phyloP scores from a whole-genome alignment of 2,113 vertebrate genomes.

The Mesoclemmys tuberculata region DNA sequence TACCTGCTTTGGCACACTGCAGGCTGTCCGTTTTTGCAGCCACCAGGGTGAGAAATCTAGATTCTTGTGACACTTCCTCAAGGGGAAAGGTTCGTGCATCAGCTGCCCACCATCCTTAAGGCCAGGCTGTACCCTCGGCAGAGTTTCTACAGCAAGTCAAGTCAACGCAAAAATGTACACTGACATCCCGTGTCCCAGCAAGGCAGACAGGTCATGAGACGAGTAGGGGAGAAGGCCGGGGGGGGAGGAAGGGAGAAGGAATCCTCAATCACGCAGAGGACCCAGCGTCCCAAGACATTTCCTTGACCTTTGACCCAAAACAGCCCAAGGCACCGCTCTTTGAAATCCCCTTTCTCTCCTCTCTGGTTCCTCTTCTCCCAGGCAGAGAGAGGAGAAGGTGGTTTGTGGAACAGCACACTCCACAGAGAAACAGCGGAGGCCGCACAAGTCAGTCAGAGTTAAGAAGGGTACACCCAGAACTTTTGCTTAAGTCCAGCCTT shows the following conservation, averaged over 20 bases:
- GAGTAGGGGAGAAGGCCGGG: conserved; percentile 57
- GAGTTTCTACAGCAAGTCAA: conserved; percentile 56
- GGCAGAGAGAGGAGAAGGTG: conserved; percentile 59
- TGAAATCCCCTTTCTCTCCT: conserved; percentile 71
- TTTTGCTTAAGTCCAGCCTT: conserved; percentile 74
- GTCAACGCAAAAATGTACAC: conserved; percentile 71
- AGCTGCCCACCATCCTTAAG: conserved; percentile 70
- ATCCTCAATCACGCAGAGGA: conserved; percentile 63
- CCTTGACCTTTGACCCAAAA: conserved; percentile 75
- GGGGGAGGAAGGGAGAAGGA: conserved; percentile 64
- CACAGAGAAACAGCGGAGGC: conserved; percentile 69
- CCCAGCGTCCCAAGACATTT: conserved; percentile 24
- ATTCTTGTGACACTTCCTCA: conserved; percentile 66
- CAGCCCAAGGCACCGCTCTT: conserved; percentile 71
- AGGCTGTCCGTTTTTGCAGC: conserved; percentile 69
- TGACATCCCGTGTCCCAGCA: conserved; percentile 69
- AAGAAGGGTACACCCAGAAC: conserved; percentile 72
- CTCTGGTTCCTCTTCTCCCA: conserved; percentile 64
- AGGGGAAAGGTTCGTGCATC: conserved; percentile 55
- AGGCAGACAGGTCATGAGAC: conserved; percentile 69
- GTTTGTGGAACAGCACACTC: conserved; percentile 70
- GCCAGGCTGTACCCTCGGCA: conserved; percentile 37
- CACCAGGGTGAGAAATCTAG: conserved; percentile 68
- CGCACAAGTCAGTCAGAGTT: conserved; percentile 72
- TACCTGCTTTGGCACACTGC: conserved; percentile 70